A percentile compares a stretch with the other conserved stretches of the same genome.
phyloP scores from a whole-genome alignment of 1,140 invertebrate species.

The Oncopeltus fasciatus region DNA sequence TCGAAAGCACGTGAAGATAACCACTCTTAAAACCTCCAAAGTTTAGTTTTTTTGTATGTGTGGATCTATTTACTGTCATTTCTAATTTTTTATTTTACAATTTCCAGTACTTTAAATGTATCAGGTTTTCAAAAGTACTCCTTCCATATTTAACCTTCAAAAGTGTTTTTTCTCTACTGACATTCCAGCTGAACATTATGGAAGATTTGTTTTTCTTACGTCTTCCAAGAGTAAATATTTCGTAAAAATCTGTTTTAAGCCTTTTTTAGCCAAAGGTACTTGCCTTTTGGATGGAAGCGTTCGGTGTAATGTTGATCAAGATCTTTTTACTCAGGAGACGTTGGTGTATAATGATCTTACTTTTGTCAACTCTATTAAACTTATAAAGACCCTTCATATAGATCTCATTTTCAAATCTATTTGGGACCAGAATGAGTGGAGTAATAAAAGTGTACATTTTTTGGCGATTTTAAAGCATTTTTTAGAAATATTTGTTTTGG shows the following conservation, averaged over 20 bases:
- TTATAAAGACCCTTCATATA: constrained; percentile 10
- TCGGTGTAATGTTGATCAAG: background rate
- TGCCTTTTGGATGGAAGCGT: background rate
- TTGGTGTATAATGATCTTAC: background rate
- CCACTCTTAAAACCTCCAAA: too few relatives aligned
- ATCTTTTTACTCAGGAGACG: background rate
- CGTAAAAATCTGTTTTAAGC: background rate
- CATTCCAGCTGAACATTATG: background rate
- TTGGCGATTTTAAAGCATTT: constrained; percentile 12
- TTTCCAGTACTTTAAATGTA: too few relatives aligned
- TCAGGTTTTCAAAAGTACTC: too few relatives aligned
- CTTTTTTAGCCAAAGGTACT: background rate
- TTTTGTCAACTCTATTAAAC: background rate
- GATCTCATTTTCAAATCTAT: constrained; percentile 12
- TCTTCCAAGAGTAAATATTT: background rate
- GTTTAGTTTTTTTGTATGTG: too few relatives aligned
- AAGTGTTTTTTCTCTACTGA: background rate
- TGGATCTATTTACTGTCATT: too few relatives aligned
- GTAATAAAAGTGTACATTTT: background rate
- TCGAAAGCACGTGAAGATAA: too few relatives aligned
- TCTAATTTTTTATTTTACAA: too few relatives aligned
- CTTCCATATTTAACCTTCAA: background rate
- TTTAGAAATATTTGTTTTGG: constrained; percentile 20
- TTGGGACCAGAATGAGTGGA: constrained; percentile 8
- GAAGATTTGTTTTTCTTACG: background rate